These are phyloP conservation scores for Stenchaetothrips biformis DNA, from an alignment of 2,888 invertebrate species.

Conservation along the genomic window DNA sequence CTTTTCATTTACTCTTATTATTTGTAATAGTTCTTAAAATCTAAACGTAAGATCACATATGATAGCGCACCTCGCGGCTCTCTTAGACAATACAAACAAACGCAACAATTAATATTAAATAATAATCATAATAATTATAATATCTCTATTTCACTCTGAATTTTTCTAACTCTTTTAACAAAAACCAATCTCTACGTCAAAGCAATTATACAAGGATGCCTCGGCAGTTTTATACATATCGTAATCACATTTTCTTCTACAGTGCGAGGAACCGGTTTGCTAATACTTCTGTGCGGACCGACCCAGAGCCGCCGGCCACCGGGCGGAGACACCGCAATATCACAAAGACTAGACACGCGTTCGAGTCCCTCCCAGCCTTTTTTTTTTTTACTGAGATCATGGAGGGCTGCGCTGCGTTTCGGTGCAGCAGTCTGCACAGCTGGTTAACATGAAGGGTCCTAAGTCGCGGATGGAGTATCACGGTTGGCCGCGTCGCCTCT, in stretches of 20 bases:
- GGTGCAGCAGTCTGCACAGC: no score
- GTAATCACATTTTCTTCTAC: conserved; percentile 20
- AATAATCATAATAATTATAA: background rate
- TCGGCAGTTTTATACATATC: background rate
- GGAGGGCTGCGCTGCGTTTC: background rate
- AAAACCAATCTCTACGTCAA: background rate
- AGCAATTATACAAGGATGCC: conserved; percentile 8
- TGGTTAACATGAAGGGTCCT: no score
- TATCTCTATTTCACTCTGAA: background rate
- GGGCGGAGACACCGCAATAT: background rate
- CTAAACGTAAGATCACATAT: conserved; percentile 11
- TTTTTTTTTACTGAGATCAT: background rate
- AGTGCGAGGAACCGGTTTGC: conserved; percentile 3
- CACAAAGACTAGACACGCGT: conserved; percentile 18
- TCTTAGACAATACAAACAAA: conserved; percentile 20
- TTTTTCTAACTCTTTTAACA: background rate
- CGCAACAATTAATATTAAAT: conserved; percentile 19
- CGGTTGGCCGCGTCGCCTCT: no score
- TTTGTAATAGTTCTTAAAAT: background rate
- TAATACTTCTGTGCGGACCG: no score
- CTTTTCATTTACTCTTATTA: no score
- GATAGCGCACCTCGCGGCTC: background rate
- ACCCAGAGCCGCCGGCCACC: no score
- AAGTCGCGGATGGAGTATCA: no score
- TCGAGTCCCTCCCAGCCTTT: background rate